Evolutionary conservation across 1,140 invertebrate genomes (phyloP), one percentile per base, ranked within the genome.

Genomic region (Phthorimaea operculella): DNA sequence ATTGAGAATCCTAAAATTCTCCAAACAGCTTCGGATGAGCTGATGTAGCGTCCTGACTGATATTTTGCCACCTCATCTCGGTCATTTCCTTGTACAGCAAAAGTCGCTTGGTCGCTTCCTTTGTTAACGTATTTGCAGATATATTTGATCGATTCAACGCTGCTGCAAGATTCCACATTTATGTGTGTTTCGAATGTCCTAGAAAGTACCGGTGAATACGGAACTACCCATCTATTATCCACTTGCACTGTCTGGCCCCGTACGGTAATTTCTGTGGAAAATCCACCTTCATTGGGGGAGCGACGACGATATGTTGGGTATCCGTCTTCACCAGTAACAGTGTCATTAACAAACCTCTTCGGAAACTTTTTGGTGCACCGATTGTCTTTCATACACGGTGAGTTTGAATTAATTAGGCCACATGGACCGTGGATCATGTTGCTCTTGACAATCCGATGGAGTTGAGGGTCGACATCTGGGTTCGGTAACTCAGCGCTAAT

Each of bases 401-500:
- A 59, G 47, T 56, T 56, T 52, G 57, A 15, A 51, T 86, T 83
- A 9, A 71, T 28, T 45, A 11, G 4, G 64, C 80, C 83, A 63
- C 83, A 87, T 6, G 79, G 83, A 36, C 83, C 83, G 74, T 88
- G 83, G 66, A 87, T 83, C 86, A 88, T 89, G 59, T 79, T 56
- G 54, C 68, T 80, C 7, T 49, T 79, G 14, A 87, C 74, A 55
- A 83, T 60, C 36, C 64, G 67, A 73, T 73, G 64, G 28, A 87
- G 63, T 50, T 60, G 50, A 48, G 75, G 72, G 70, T 88, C 74
- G 53, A 52, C 64, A 54, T 47, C 39, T 36, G 52, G 58, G 78
- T 88, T 75, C 11, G 87, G 85, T 57, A 90, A 79, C 73, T 89
- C 87, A 18, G 86, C 87, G 55, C 58, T 86, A 61, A 88, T 85